Base-by-base conservation (phyloP, 2,888 invertebrate genomes). In the Hydropsyche betteni region DNA sequence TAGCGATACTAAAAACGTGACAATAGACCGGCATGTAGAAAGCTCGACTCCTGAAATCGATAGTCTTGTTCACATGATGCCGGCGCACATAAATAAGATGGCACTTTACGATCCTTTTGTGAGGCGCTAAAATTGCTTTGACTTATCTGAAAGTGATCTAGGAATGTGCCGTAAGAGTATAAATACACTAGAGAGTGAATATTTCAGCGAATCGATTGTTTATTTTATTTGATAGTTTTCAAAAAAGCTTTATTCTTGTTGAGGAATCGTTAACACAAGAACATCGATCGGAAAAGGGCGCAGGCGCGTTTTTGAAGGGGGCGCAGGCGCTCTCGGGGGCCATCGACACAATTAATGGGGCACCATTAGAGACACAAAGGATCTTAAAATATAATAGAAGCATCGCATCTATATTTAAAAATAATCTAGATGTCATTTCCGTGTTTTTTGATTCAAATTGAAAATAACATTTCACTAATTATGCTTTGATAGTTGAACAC, bases 21-120 rank as follows among this genome's bases (percentile, higher is more conserved):
- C 64, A 64, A 64, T 64, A 36, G 64, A 36, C 5, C 55, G 55
- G 16, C 55, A 44, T 6, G 10, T 64, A 34, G 36, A 64, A 64
- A 64, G 64, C 64, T 64, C 64, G 64, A 64, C 64, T 64, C 36
- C 34, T 64, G 64, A 36, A 64, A 64, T 64, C 64, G 64, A 64
- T 64, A 64, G 64, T 36, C 8, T 64, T 64, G 64, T 61, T 7
- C 10, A 2, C 53, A 53, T 53, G 14, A 14, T 53, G 53, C 53
- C 58, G 58, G 24, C 24, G 14, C 16, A 16, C 14, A 8, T 14
- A 44, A 44, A 8, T 16, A 14, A 14, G 14, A 58, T 58, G 16
- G 58, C 58, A 58, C 58, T 58, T 58, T 58, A 58, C 16, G 8
- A 8, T 44, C 10, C 44, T 44, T 44, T 44, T 44, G 44, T 44